Evolutionary conservation across 2,113 vertebrate species (phyloP), one percentile per base, ranked within the genome.

Genomic region (Echinops telfairi): DNA sequence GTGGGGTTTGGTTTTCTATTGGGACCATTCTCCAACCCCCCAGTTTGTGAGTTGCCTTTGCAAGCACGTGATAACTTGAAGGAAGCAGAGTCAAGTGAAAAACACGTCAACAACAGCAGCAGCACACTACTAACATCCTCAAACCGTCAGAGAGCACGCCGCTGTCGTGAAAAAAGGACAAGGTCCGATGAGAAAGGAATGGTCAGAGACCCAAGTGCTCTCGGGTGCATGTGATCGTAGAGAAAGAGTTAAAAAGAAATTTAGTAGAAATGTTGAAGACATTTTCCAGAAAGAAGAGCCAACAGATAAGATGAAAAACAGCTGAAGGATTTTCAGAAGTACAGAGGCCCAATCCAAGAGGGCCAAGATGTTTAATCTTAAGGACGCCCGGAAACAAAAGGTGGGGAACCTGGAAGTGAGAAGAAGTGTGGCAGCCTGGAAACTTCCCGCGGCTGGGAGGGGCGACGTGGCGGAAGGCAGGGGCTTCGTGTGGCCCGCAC

Each of bases 201-300:
- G 53, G 58, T 58, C 17, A 57, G 57, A 29, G 9, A 82, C 20
- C 1, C 20, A 76, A 40, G 31, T n/a, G 6, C 43, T 91, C 47
- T 80, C 89, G 40, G 40, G 77, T 92, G 77, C 91, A 89, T 62
- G 78, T 53, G 17, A 64, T 38, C 33, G 31, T 43, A 60, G 6
- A 64, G 53, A 38, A 85, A 84, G 68, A n/a, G 8, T 47, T 58
- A n/a, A 81, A 84, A 75, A 62, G 73, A 68, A 76, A 73, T 1
- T 73, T 22, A 60, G 27, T 38, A 70, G 60, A 77, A 80, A 25
- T 12, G 12, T 6, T 91, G 27, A 88, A 83, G 66, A 90, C 85
- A 68, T 29, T 73, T 93, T 89, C 57, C 68, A 95, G 60, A 93
- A 83, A 19, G 22, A 36, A 87, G 22, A 94, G n/a, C 25, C 40